Percentiles rank a stretch among this genome's conserved stretches.
phyloP scores from a whole-genome alignment of 2,888 invertebrate species.

The Drosophila falleni region DNA sequence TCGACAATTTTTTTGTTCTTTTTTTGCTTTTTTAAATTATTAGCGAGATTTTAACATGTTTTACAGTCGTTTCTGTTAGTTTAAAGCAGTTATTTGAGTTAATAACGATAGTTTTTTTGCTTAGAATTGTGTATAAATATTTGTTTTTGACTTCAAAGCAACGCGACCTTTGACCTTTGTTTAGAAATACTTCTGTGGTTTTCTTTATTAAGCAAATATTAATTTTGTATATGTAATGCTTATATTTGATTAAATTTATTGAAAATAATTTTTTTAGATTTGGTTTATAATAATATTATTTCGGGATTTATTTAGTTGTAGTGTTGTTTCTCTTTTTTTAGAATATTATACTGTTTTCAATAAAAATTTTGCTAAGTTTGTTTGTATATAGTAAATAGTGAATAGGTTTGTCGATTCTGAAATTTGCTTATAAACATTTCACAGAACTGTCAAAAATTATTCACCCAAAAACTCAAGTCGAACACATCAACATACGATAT shows the following conservation, averaged over 20 bases:
- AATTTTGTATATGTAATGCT: not conserved
- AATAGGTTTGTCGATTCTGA: slow-evolving; percentile 18
- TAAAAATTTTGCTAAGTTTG: not conserved
- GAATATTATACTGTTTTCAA: not conserved
- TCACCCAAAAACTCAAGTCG: slow-evolving; percentile 22
- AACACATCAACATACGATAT: slow-evolving; percentile 11
- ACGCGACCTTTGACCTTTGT: not conserved
- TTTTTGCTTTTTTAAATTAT: slow-evolving; percentile 42
- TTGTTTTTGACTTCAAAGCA: not conserved
- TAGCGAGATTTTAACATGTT: not conserved
- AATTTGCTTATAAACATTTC: slow-evolving; percentile 72
- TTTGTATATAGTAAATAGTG: not conserved
- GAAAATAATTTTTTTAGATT: not conserved
- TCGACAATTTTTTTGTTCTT: slow-evolving; percentile 79
- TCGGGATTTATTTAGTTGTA: not conserved
- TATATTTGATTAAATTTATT: not conserved
- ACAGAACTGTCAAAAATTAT: slow-evolving; percentile 66
- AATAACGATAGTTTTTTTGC: slow-evolving; percentile 1
- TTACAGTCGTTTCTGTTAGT: not conserved
- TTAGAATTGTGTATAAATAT: not conserved
- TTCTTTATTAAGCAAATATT: not conserved
- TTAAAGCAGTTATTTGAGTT: not conserved
- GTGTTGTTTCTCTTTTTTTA: not conserved
- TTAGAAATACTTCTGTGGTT: not conserved
- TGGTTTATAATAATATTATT: not conserved